Evolutionary conservation across 2,113 vertebrate species (phyloP).

Genomic region (Echinops telfairi): DNA sequence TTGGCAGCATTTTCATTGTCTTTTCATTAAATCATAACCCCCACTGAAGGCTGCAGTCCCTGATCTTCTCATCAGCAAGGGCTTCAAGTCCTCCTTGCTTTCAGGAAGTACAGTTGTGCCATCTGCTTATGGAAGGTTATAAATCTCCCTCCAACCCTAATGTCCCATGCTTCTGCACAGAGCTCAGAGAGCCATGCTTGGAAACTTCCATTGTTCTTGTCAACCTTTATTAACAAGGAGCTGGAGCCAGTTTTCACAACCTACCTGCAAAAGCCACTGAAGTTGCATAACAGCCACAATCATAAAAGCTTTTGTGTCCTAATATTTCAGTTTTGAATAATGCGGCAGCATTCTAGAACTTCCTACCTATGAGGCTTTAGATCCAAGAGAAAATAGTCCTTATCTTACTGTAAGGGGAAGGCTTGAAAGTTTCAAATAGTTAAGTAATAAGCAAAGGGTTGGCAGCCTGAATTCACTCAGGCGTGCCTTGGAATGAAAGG

Average conservation of each 20-base stretch:
- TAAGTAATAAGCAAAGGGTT: background rate
- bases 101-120: no score
- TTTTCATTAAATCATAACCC: no score
- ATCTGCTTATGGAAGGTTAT: no score
- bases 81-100: no score
- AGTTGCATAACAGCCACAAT: background rate
- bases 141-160: no score
- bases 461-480: background rate
- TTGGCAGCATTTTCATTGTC: no score
- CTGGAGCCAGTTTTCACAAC: background rate
- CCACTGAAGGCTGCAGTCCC: no score
- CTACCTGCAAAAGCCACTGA: background rate
- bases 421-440: background rate
- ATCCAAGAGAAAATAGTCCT: background rate
- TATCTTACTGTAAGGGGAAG: background rate
- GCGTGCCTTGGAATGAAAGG: background rate
- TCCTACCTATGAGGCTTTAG: background rate
- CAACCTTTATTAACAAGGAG: no score
- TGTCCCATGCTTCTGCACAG: no score
- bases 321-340: background rate
- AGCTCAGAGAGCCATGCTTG: no score
- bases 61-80: no score
- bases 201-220: no score
- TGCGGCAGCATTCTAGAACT: slow-evolving; percentile 4
- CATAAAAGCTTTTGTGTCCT: background rate